phyloP scores from a whole-genome alignment of 2,113 vertebrate species.

The Promerops cafer region DNA sequence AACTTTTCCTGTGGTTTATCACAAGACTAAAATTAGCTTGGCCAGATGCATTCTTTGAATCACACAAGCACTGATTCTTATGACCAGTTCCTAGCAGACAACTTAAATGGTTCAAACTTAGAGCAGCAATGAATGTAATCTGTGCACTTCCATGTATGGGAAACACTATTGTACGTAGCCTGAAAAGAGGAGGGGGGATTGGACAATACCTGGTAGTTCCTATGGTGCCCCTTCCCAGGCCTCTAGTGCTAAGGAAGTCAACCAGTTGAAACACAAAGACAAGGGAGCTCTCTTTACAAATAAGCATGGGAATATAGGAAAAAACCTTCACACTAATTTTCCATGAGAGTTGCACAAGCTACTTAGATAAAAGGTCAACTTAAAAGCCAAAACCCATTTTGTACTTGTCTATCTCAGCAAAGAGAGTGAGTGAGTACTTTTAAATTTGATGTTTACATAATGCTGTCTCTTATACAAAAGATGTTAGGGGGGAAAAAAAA shows the following conservation, averaged over 20 bases:
- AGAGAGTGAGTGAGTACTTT: neutral
- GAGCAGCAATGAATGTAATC: constrained; percentile 29
- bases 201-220: constrained; percentile 59
- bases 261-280: neutral
- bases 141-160: neutral
- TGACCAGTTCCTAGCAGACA: neutral
- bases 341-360: neutral
- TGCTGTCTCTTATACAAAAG: neutral
- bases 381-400: neutral
- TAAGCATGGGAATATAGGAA: neutral
- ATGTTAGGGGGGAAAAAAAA: neutral
- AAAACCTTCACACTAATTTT: neutral
- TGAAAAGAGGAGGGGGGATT: constrained; percentile 25
- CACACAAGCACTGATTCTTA: neutral
- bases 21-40: constrained; percentile 2
- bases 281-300: neutral
- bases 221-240: constrained; percentile 2
- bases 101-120: neutral
- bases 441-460: neutral
- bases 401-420: neutral
- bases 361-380: neutral
- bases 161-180: constrained; percentile 1
- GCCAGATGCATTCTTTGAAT: constrained; percentile 1
- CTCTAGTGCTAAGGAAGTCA: constrained; percentile 9
- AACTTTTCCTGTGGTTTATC: constrained; percentile 32